phyloP scores from a whole-genome alignment of 2,797 vertebrate genomes.

The Apogon talboti region DNA sequence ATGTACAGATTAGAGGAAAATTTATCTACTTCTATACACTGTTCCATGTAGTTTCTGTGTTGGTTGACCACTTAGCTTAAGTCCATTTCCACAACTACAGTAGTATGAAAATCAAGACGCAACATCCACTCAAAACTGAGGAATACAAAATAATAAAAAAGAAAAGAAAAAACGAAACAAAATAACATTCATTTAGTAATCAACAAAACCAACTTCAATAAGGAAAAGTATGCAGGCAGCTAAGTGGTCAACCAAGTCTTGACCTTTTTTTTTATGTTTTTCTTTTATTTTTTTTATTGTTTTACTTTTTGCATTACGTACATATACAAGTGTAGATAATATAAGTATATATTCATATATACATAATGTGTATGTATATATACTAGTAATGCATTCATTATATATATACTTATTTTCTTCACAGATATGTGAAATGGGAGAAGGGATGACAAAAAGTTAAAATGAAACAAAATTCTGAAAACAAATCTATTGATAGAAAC shows the following conservation, averaged over 20 bases:
- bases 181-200: constrained; percentile 71
- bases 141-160: constrained; percentile 71
- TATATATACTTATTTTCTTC: constrained; percentile 85
- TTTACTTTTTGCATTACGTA: constrained; percentile 78
- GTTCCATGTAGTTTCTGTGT: constrained; percentile 82
- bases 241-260: constrained; percentile 82
- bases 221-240: constrained; percentile 74
- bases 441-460: constrained; percentile 83
- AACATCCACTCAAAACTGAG: constrained; percentile 70
- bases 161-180: not conserved
- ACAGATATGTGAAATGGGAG: constrained; percentile 86
- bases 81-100: constrained; percentile 76
- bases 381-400: constrained; percentile 83
- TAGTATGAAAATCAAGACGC: constrained; percentile 76
- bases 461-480: constrained; percentile 77
- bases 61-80: constrained; percentile 85
- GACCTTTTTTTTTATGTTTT: constrained; percentile 78
- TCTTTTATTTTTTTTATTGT: constrained; percentile 76
- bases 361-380: constrained; percentile 85
- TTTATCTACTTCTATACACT: constrained; percentile 88
- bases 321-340: constrained; percentile 89
- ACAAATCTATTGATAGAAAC: constrained; percentile 82
- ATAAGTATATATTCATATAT: constrained; percentile 88
- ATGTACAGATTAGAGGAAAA: constrained; percentile 93
- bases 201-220: constrained; percentile 73